These are phyloP conservation scores for Prenolepis imparis DNA, from an alignment of 2,888 invertebrate species.

Conservation along the genomic window DNA sequence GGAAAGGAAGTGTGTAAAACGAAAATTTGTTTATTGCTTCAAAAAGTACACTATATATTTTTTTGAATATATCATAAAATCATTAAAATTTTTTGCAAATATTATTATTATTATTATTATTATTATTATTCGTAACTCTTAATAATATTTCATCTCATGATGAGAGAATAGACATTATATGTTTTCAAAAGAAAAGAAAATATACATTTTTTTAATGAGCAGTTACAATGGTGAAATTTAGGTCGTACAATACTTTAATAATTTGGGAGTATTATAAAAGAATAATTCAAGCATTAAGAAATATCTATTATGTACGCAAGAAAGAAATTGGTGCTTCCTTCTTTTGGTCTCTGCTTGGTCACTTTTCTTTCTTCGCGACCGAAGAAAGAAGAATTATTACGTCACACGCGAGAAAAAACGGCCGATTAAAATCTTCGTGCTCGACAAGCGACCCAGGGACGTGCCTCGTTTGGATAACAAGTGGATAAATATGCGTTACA, in stretches of 20 bases:
- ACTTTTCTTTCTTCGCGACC: conserved; percentile 31
- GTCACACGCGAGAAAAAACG: conserved; percentile 53
- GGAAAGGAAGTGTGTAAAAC: no score
- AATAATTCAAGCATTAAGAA: conserved; percentile 31
- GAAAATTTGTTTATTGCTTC: neutral
- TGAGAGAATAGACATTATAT: neutral
- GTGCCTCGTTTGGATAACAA: conserved; percentile 69
- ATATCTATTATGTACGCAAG: conserved; percentile 27
- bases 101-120: neutral
- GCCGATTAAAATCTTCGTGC: conserved; percentile 59
- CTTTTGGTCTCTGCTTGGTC: neutral
- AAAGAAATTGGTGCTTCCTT: conserved; percentile 48
- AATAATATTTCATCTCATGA: neutral
- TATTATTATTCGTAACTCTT: neutral
- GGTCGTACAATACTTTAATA: conserved; percentile 8
- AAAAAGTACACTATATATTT: neutral
- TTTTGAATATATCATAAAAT: neutral
- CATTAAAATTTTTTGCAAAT: neutral
- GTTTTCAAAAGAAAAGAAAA: neutral
- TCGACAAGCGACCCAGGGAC: conserved; percentile 64
- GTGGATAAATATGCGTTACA: conserved; percentile 64
- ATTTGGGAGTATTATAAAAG: neutral
- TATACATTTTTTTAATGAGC: neutral
- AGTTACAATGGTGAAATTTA: neutral
- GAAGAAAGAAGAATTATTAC: conserved; percentile 56